Evolutionary conservation across 2,888 invertebrate species (phyloP).

Genomic region (Epirrita christyi): DNA sequence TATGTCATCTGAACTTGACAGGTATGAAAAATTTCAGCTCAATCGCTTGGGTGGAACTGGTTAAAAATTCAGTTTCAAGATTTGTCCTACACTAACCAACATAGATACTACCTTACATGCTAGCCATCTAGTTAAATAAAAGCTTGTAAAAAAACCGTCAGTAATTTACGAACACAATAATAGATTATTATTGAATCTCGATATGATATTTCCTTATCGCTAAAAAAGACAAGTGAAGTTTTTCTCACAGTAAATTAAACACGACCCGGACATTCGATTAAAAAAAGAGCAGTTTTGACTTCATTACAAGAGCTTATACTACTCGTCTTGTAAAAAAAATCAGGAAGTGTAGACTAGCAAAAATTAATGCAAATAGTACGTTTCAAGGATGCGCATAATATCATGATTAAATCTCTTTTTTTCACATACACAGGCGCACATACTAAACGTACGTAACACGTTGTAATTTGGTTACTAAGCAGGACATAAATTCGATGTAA

Average conservation of each 20-base stretch:
- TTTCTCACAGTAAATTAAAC: conserved; percentile 27
- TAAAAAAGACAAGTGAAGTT: conserved; percentile 31
- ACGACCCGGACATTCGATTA: conserved; percentile 39
- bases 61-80: too few species aligned
- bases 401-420: conserved; percentile 37
- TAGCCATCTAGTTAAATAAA: too few species aligned
- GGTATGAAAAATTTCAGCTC: too few species aligned
- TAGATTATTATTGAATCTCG: conserved; percentile 15
- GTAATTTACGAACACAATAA: conserved; percentile 16
- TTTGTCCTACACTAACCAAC: too few species aligned
- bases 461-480: background rate
- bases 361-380: conserved; percentile 48
- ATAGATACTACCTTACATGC: too few species aligned
- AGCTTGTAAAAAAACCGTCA: background rate
- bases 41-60: too few species aligned
- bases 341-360: conserved; percentile 60
- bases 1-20: too few species aligned
- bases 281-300: conserved; percentile 32
- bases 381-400: conserved; percentile 57
- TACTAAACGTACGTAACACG: conserved; percentile 9
- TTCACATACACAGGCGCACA: conserved; percentile 25
- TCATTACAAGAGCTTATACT: conserved; percentile 44
- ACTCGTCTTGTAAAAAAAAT: conserved; percentile 54
- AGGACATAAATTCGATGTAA: too few species aligned
- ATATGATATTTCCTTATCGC: conserved; percentile 27